Percentiles rank a stretch among this genome's conserved stretches.
These are phyloP conservation scores for Plumapathes pennacea DNA, from an alignment of 92 coral and sea anemone genomes.

Conservation along the genomic window DNA sequence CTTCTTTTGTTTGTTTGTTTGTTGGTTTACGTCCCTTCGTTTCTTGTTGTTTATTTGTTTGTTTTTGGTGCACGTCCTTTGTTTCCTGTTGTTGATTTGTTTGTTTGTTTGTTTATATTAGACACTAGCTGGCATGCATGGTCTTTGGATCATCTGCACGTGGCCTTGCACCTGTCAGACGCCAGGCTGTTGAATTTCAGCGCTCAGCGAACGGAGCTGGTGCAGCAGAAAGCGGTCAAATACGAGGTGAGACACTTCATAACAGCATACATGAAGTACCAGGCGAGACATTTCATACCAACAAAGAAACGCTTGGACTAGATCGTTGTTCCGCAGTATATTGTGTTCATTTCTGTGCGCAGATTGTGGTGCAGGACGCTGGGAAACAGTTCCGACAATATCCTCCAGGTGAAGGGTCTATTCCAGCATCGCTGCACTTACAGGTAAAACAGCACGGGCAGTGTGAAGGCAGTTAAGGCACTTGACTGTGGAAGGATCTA, in stretches of 20 bases:
- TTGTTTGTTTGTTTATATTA: conserved; percentile 5
- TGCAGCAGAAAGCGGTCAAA: conserved; percentile 47
- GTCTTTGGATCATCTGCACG: conserved; percentile 63
- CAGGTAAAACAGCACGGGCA: conserved; percentile 29
- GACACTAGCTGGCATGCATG: conserved; percentile 59
- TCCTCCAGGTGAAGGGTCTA: conserved; percentile 78
- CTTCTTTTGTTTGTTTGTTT: too few species aligned
- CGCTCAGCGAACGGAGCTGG: conserved; percentile 42
- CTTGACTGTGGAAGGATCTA: too few species aligned
- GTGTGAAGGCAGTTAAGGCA: too few species aligned
- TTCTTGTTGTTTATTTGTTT: too few species aligned
- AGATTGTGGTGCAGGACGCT: conserved; percentile 69
- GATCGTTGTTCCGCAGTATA: too few species aligned
- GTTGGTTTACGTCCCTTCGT: too few species aligned
- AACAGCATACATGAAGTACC: too few species aligned
- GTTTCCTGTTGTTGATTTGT: too few species aligned
- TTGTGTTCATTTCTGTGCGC: background rate
- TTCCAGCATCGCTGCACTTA: conserved; percentile 69
- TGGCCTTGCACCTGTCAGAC: conserved; percentile 70
- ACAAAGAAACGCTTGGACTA: too few species aligned
- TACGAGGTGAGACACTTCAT: conserved; percentile 59
- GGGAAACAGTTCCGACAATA: conserved; percentile 59
- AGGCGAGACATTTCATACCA: too few species aligned
- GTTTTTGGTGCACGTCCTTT: too few species aligned
- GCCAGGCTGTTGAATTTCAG: conserved; percentile 41